Evolutionary conservation across 2,797 vertebrate species (phyloP), one percentile per base, ranked within the genome.

Genomic region (Phoebastria nigripes): DNA sequence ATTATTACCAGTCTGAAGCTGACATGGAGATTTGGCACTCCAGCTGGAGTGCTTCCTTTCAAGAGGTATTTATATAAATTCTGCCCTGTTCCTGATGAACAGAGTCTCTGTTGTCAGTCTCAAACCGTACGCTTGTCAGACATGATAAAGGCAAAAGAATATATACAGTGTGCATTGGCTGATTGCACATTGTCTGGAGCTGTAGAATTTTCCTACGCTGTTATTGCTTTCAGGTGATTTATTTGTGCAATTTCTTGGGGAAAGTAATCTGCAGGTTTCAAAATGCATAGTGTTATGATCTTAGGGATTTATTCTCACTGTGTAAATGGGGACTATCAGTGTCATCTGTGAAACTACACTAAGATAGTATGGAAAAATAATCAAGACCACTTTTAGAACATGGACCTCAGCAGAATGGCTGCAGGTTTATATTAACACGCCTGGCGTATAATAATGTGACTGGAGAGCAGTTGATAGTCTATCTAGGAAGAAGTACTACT

Each of bases 181-280:
- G 94, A 96, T 90, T 94, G 83, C 90, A 63, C 80, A 52, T 95
- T 96, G 95, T 96, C 94, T 95, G 83, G 46, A 93, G 86, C 90
- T 77, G 80, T 88, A 84, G 74, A 78, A 84, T 94, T 95, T 90
- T 82, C 92, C 63, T 55, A 15, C 31, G 8, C 66, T 82, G 59
- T 87, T 96, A 91, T 89, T 93, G 91, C 83, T 95, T 89, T 87
- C 90, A 79, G 77, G 78, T 94, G 94, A 95, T 96, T 94, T 96
- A 96, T 96, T 94, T 94, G 63, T 82, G 77, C 86, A 95, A 91
- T 96, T 95, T 94, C 90, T 96, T 95, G 73, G 59, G 59, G 51
- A 62, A 90, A 95, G 73, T 93, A 51, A 70, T 70, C 85, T 90
- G 77, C 85, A 58, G 88, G 81, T 76, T 95, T 96, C 80, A 89